A percentile compares a stretch with the other conserved stretches of the same genome.
Evolutionary conservation across 2,797 vertebrate species (phyloP).

Genomic region (Chelonia mydas): DNA sequence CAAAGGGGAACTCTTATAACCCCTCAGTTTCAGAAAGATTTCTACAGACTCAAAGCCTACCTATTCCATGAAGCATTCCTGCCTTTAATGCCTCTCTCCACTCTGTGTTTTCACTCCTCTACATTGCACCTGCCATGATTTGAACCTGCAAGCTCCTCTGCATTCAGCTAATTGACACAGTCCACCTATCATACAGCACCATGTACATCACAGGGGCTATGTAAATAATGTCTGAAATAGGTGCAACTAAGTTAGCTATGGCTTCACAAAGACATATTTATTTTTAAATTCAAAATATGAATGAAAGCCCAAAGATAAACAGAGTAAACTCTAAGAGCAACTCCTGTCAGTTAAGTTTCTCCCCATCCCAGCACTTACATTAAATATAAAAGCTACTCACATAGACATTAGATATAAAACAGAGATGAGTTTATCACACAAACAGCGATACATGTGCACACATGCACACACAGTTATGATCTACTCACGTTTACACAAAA

Average conservation of each 20-base stretch:
- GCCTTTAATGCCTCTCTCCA: not conserved
- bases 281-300: not conserved
- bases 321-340: not conserved
- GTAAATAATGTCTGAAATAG: not conserved
- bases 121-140: fast-evolving
- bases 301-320: not conserved
- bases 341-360: not conserved
- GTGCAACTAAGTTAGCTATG: not conserved
- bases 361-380: too few species aligned
- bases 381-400: not conserved
- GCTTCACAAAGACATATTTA: not conserved
- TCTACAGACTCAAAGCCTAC: not conserved
- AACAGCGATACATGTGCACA: not conserved
- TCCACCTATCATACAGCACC: not conserved
- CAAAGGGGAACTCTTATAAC: not conserved
- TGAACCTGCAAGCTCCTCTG: not conserved
- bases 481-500: conserved; percentile 92
- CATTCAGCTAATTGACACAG: not conserved
- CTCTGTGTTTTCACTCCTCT: not conserved
- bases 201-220: not conserved
- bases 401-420: not conserved
- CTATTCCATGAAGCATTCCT: not conserved
- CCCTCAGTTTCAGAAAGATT: not conserved
- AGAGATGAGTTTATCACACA: not conserved
- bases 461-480: not conserved